Conservation (phyloP, 2,888 invertebrate species). For the Dynastes hyllus region DNA sequence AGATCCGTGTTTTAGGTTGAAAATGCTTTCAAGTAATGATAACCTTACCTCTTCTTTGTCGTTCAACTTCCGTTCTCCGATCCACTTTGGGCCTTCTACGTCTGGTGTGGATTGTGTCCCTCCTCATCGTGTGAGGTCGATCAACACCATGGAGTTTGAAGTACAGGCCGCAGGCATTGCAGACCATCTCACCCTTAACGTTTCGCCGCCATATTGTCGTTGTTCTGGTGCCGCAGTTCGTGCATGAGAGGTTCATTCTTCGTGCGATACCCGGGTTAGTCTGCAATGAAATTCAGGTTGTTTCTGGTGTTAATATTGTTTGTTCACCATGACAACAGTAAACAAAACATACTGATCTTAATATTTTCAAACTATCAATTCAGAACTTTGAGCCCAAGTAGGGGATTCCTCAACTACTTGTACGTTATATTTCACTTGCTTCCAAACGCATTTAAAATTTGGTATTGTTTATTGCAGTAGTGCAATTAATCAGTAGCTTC, state of each 20-base stretch:
- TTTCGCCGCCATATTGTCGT: conserved; percentile 99
- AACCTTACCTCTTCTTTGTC: conserved; percentile 41
- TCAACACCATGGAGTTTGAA: conserved; percentile 97
- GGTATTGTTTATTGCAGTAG: too few relatives aligned
- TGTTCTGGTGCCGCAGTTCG: conserved; percentile 97
- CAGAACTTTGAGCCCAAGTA: too few relatives aligned
- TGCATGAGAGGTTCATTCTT: conserved; percentile 91
- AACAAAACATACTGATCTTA: too few relatives aligned
- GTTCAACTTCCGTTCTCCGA: conserved; percentile 44
- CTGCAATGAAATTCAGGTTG: conserved; percentile 15
- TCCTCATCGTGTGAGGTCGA: conserved; percentile 94
- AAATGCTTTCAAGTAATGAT: too few relatives aligned
- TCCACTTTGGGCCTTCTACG: conserved; percentile 86
- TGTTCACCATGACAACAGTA: too few relatives aligned
- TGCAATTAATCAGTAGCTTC: too few relatives aligned
- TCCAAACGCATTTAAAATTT: too few relatives aligned
- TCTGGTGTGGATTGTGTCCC: conserved; percentile 96
- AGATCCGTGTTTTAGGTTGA: too few relatives aligned
- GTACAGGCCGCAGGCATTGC: conserved; percentile 98
- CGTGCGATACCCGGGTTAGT: conserved; percentile 65
- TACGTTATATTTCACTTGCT: too few relatives aligned
- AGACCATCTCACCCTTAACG: conserved; percentile 97
- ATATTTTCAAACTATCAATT: too few relatives aligned
- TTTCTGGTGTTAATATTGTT: too few relatives aligned
- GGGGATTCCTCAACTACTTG: too few relatives aligned